Conservation (phyloP, 2,888 invertebrate genomes). For the Monochamus alternatus region DNA sequence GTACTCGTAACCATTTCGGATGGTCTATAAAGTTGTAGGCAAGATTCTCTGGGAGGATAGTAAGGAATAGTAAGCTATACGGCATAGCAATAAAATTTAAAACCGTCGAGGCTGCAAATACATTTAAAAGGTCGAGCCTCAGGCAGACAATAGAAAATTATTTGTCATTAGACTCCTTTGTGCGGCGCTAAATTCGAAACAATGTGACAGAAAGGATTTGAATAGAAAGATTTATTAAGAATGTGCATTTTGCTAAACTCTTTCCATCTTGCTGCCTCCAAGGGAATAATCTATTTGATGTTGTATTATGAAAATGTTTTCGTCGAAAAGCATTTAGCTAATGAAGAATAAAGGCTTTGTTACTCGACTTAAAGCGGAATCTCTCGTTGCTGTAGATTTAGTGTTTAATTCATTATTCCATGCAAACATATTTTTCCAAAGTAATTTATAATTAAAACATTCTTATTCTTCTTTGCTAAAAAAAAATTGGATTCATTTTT, state of each 20-base stretch:
- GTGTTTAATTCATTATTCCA: constrained; percentile 6
- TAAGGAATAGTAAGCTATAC: constrained; percentile 8
- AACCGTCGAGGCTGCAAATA: constrained; percentile 33
- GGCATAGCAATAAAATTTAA: constrained; percentile 40
- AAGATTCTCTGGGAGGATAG: constrained; percentile 12
- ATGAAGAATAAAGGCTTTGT: constrained; percentile 21
- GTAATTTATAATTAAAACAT: neutral
- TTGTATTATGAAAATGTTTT: constrained; percentile 13
- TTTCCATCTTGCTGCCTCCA: constrained; percentile 22
- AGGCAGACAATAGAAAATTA: constrained; percentile 43
- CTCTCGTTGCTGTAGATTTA: neutral
- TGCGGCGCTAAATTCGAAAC: constrained; percentile 40
- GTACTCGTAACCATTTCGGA: neutral
- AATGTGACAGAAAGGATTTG: constrained; percentile 44
- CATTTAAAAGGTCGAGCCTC: constrained; percentile 39
- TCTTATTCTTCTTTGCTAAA: too few species aligned
- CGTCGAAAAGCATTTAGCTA: constrained; percentile 10
- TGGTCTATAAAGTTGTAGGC: constrained; percentile 15
- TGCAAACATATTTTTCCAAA: neutral
- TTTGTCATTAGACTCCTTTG: constrained; percentile 44
- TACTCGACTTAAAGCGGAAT: neutral
- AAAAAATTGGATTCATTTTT: too few species aligned
- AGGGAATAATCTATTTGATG: constrained; percentile 11
- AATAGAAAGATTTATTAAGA: constrained; percentile 39
- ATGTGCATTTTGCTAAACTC: constrained; percentile 37